Conservation (phyloP, 1,140 invertebrate species). For the Subanguina moxae region DNA sequence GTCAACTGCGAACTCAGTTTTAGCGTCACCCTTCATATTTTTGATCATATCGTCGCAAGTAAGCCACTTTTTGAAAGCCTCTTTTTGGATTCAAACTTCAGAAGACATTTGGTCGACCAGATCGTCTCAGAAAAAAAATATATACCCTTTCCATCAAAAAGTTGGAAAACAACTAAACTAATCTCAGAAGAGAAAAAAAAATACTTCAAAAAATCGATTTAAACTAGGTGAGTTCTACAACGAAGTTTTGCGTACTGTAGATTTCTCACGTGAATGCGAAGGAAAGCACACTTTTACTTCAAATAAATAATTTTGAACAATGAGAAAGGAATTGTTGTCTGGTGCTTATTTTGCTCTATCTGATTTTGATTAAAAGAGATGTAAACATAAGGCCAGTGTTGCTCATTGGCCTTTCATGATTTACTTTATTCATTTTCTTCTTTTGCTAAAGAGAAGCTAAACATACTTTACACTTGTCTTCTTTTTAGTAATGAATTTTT, state of each 20-base stretch:
- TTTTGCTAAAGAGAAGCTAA: background rate
- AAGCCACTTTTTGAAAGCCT: too few relatives aligned
- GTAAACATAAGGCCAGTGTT: background rate
- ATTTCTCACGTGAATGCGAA: constrained; percentile 4
- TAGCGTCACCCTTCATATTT: too few relatives aligned
- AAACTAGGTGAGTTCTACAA: background rate
- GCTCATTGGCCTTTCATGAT: background rate
- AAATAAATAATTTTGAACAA: too few relatives aligned
- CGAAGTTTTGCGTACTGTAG: background rate
- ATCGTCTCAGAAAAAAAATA: too few relatives aligned
- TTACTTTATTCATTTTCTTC: background rate
- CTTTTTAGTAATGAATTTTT: constrained; percentile 37
- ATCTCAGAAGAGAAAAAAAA: too few relatives aligned
- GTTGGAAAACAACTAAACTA: too few relatives aligned
- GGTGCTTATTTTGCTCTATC: background rate
- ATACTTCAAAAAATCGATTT: too few relatives aligned
- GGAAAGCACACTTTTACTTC: background rate
- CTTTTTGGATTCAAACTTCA: too few relatives aligned
- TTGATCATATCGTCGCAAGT: too few relatives aligned
- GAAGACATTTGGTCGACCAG: too few relatives aligned
- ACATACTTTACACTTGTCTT: background rate
- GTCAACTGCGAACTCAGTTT: too few relatives aligned
- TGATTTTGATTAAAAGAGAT: background rate
- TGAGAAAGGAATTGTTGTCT: constrained; percentile 4
- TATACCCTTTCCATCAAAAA: too few relatives aligned